Evolutionary conservation across 2,113 vertebrate species (phyloP).

Genomic region (Pteronura brasiliensis): DNA sequence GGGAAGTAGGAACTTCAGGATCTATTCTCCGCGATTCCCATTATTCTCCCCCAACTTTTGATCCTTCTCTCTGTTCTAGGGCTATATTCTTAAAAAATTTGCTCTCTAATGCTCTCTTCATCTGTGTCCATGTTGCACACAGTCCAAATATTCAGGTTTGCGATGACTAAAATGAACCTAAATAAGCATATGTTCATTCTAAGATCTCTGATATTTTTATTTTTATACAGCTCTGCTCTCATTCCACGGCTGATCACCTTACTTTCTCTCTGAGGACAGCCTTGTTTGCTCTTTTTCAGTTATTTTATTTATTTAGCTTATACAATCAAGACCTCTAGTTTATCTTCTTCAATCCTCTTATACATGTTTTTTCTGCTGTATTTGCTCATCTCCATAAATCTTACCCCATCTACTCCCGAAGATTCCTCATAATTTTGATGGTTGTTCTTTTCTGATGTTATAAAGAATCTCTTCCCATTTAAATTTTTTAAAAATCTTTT

Average conservation of each 20-base stretch:
- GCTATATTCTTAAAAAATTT: background rate
- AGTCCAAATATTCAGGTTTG: background rate
- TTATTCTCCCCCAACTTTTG: background rate
- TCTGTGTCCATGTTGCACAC: background rate
- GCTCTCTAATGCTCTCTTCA: background rate
- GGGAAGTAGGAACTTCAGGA: background rate
- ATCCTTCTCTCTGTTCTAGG: background rate
- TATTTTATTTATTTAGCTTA: background rate
- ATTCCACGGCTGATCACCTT: background rate
- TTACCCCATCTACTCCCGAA: background rate
- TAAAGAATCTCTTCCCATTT: background rate
- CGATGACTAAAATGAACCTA: conserved; percentile 24
- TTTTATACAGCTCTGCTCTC: background rate
- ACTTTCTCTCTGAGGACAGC: background rate
- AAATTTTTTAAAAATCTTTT: background rate
- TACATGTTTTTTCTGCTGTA: background rate
- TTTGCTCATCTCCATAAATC: background rate
- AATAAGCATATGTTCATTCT: background rate
- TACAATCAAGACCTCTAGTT: background rate
- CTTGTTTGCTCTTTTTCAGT: background rate
- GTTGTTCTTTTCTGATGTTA: background rate
- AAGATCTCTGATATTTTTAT: background rate
- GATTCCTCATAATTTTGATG: background rate
- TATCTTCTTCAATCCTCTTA: background rate
- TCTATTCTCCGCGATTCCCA: background rate